phyloP scores from a whole-genome alignment of 2,888 invertebrate species.

The Scaptomyza reducta region DNA sequence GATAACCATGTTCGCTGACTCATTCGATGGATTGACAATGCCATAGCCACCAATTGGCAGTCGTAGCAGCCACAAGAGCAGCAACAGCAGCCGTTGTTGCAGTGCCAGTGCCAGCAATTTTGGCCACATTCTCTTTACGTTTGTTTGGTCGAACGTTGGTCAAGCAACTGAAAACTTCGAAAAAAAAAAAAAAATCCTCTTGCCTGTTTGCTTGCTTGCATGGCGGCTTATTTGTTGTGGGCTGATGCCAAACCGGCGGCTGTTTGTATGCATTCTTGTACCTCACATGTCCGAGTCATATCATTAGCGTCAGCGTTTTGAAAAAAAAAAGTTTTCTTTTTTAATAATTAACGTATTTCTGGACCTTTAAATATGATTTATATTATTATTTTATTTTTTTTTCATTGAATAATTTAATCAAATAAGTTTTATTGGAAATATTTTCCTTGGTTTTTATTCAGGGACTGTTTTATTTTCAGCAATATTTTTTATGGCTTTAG shows the following conservation, averaged over 20 bases:
- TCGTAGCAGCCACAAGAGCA: conserved; percentile 15
- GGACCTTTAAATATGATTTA: not conserved
- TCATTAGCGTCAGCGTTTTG: not conserved
- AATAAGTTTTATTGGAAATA: too few relatives aligned
- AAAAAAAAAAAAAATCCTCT: conserved; percentile 12
- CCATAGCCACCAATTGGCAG: conserved; percentile 16
- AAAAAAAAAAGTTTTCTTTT: too few relatives aligned
- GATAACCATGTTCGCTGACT: conserved; percentile 73
- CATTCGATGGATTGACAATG: conserved; percentile 76
- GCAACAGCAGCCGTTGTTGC: not conserved
- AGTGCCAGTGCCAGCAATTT: conserved; percentile 6
- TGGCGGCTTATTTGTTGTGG: conserved; percentile 35
- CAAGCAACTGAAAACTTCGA: conserved; percentile 44
- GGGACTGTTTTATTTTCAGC: too few relatives aligned
- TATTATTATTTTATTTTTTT: not conserved
- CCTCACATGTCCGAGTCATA: conserved; percentile 4
- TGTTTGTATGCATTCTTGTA: conserved; percentile 14
- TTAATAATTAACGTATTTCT: too few relatives aligned
- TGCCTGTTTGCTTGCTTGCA: conserved; percentile 30
- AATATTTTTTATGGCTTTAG: too few relatives aligned
- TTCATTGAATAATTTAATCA: too few relatives aligned
- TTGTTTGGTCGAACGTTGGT: conserved; percentile 33
- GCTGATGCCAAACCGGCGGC: conserved; percentile 22
- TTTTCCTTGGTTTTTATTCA: too few relatives aligned
- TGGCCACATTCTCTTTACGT: conserved; percentile 42